A percentile compares a stretch with the other conserved stretches of the same genome.
Evolutionary conservation across 2,888 invertebrate species (phyloP).

Genomic region (Rosalia funebris): DNA sequence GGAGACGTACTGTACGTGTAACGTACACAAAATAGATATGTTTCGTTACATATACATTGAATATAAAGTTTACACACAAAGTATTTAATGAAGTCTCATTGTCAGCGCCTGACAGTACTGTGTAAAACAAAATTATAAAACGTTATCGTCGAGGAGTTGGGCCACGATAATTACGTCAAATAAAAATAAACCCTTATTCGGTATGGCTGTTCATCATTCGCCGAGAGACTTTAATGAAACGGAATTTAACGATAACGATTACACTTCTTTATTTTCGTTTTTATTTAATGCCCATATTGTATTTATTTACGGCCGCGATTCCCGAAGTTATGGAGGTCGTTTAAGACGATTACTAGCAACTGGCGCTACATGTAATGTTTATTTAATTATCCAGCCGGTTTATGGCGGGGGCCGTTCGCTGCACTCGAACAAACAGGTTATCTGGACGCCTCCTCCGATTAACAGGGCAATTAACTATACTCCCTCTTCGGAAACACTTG

Average conservation of each 20-base stretch:
- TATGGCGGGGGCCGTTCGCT: conserved; percentile 7
- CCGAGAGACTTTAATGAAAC: neutral
- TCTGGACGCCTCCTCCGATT: conserved; percentile 7
- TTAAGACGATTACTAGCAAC: conserved; percentile 14
- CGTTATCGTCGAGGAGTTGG: too few species aligned
- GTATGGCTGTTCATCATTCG: neutral
- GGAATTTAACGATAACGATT: neutral
- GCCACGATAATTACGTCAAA: too few species aligned
- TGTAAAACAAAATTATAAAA: too few species aligned
- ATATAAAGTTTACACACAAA: too few species aligned
- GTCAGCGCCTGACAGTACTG: too few species aligned
- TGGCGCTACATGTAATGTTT: conserved; percentile 24
- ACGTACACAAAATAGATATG: too few species aligned
- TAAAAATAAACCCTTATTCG: too few species aligned
- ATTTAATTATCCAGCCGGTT: conserved; percentile 18
- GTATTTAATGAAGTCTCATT: too few species aligned
- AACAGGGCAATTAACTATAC: conserved; percentile 5
- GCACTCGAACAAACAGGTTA: conserved; percentile 6
- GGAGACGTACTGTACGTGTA: too few species aligned
- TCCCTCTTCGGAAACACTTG: neutral
- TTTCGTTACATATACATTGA: too few species aligned
- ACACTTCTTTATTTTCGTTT: neutral
- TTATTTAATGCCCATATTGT: conserved; percentile 3
- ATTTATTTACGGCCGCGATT: conserved; percentile 8
- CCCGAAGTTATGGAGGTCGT: too few species aligned